Percentiles rank a stretch among this genome's conserved stretches.
Conservation (phyloP, 2,113 vertebrate genomes). For the Ceuthmochares aereus region DNA sequence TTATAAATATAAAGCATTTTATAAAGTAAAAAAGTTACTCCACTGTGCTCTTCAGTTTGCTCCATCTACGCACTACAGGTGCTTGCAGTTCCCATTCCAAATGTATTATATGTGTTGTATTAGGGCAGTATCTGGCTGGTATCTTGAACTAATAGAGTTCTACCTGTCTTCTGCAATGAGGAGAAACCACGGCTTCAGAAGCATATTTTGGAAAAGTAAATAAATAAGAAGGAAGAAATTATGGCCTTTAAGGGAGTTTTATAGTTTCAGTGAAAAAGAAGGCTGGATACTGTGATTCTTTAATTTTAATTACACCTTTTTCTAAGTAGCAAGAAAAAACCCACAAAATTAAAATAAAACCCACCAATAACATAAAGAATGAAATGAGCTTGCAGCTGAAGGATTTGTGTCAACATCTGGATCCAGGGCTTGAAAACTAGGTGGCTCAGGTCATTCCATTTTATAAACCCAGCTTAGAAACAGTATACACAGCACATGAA, state of each 20-base stretch:
- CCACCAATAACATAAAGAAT: not conserved
- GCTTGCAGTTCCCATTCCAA: not conserved
- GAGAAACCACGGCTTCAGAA: not conserved
- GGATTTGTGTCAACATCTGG: slow-evolving; percentile 48
- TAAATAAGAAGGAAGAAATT: not conserved
- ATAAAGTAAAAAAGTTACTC: not conserved
- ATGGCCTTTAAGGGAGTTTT: not conserved
- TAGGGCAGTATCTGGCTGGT: not conserved
- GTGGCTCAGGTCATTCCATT: slow-evolving; percentile 39
- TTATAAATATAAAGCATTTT: not conserved
- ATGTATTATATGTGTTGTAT: not conserved
- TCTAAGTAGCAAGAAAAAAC: not conserved
- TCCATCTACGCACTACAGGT: not conserved
- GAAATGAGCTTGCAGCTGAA: not conserved
- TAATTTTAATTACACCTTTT: not conserved
- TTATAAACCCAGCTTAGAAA: slow-evolving; percentile 43
- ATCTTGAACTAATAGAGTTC: not conserved
- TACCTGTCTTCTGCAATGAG: not conserved
- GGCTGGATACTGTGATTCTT: not conserved
- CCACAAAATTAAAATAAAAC: not conserved
- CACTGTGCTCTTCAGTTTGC: not conserved
- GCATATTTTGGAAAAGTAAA: not conserved
- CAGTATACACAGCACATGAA: slow-evolving; percentile 13
- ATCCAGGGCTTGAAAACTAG: slow-evolving; percentile 9
- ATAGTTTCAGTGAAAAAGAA: not conserved